These are phyloP conservation scores for Cyprinus carpio DNA, from an alignment of 2,113 vertebrate species.

Conservation along the genomic window DNA sequence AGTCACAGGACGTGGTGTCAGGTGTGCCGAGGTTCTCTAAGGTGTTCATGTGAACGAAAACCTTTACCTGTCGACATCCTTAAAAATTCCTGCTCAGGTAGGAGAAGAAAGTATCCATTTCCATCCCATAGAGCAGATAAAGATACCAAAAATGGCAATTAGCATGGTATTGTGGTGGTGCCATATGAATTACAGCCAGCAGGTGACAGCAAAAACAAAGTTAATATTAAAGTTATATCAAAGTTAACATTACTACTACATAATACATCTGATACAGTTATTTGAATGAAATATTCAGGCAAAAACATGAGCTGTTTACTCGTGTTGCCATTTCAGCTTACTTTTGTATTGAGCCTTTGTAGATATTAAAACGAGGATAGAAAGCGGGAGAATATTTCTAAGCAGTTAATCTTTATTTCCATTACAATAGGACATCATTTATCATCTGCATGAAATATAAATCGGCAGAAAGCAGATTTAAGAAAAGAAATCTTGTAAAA, in stretches of 20 bases:
- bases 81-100: background rate
- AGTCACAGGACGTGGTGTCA: conserved; percentile 32
- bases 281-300: background rate
- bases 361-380: background rate
- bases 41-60: conserved; percentile 28
- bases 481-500: background rate
- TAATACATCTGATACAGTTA: background rate
- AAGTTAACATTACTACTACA: background rate
- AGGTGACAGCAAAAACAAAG: conserved; percentile 37
- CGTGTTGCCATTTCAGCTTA: background rate
- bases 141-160: background rate
- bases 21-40: conserved; percentile 30
- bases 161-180: background rate
- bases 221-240: no score
- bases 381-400: conserved; percentile 9
- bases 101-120: background rate
- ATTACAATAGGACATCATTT: background rate
- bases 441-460: background rate
- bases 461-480: background rate
- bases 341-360: background rate
- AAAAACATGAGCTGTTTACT: background rate
- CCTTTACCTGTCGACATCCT: conserved; percentile 6
- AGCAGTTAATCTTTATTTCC: conserved; percentile 15
- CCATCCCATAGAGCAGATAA: background rate
- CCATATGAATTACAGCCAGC: background rate